These are phyloP conservation scores for Acrossocheilus wenchowensis DNA, from an alignment of 2,797 vertebrate species.

Conservation along the genomic window DNA sequence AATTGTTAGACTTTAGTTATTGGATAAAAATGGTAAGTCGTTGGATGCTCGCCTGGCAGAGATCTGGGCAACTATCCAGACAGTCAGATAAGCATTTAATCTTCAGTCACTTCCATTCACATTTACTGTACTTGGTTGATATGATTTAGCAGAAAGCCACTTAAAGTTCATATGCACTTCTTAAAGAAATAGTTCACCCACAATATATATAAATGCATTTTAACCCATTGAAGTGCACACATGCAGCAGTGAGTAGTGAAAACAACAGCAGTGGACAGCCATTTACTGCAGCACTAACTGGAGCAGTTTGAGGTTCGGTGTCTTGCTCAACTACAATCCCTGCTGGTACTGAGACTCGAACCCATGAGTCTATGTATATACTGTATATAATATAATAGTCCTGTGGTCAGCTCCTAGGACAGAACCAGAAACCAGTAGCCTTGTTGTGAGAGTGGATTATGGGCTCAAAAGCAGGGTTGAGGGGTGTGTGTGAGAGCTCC, in stretches of 20 bases:
- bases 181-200: neutral
- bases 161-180: neutral
- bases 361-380: no score
- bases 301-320: no score
- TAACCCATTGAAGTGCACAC: no score
- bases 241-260: no score
- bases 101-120: constrained; percentile 27
- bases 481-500: constrained; percentile 20
- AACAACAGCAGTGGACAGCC: no score
- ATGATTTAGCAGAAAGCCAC: constrained; percentile 23
- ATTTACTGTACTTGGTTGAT: constrained; percentile 10
- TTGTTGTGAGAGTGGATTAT: constrained; percentile 55
- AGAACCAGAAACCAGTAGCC: neutral
- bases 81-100: constrained; percentile 28
- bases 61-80: constrained; percentile 25
- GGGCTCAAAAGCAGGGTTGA: neutral
- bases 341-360: no score
- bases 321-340: no score
- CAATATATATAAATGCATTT: no score
- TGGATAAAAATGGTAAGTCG: constrained; percentile 63
- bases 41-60: neutral
- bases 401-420: neutral
- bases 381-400: no score
- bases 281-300: no score
- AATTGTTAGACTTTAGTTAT: constrained; percentile 61